Evolutionary conservation across 2,888 invertebrate species (phyloP), one percentile per base, ranked within the genome.

Genomic region (Tuta absoluta): DNA sequence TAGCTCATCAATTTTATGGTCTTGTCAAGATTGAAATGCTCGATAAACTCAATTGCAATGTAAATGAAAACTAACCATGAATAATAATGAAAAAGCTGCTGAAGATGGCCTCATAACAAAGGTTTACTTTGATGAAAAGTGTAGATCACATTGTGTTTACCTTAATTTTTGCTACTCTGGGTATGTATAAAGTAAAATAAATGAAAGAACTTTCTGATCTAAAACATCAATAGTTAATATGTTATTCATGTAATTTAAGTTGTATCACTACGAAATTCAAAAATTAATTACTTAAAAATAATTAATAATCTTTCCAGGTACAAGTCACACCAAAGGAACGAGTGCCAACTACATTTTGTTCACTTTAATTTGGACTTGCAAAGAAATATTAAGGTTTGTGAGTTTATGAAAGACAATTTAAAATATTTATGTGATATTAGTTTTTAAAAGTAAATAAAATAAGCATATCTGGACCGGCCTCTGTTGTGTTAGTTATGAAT

Each of bases 391-490:
- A 77, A 82, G 77, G 75, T 80, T 77, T 70, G 74, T 73, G 85
- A 89, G 89, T 86, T 28, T 28, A 28, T 91, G 90, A 91, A 88
- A 79, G 80, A 80, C 65, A 78, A 76, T 81, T 73, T 81, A 72
- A 78, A 79, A 28, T 72, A 71, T 73, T 82, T 69, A 77, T 80
- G 90, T 89, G 90, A 89, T 90, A 91, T 78, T 89, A 89, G 82
- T 63, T n/a, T 33, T 64, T 19, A 89, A 88, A 89, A 78, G 78
- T 87, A 88, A 82, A 80, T 86, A 84, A 77, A 74, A 4, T 4
- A 28, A 28, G 28, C 28, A 28, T 28, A 28, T 28, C 28, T 28
- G 28, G n/a, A n/a, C n/a, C n/a, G n/a, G n/a, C n/a, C n/a, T n/a
- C 70, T 78, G 78, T 77, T 79, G n/a, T n/a, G n/a, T n/a, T n/a